These are phyloP conservation scores for Dasyurus viverrinus DNA, from an alignment of 2,113 vertebrate species.

Conservation along the genomic window DNA sequence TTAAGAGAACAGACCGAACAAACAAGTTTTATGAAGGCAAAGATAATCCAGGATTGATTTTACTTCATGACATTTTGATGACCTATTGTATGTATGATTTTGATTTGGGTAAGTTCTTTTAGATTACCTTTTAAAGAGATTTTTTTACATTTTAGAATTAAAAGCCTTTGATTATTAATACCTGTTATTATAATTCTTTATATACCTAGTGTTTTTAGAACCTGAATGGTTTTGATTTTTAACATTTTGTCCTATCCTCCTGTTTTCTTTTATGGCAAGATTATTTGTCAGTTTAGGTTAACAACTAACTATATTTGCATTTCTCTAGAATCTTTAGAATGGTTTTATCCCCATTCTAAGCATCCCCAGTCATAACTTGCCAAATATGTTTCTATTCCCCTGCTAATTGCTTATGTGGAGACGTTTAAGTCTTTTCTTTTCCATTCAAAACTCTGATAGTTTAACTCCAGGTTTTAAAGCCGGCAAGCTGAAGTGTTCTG, in stretches of 20 bases:
- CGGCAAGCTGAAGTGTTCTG: neutral
- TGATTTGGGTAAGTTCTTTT: slow-evolving; percentile 92
- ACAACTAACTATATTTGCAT: neutral
- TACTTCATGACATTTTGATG: slow-evolving; percentile 99
- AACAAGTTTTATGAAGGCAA: slow-evolving; percentile 97
- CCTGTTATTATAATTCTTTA: neutral
- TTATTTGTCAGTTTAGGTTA: neutral
- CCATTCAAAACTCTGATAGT: neutral
- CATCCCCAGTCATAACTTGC: neutral
- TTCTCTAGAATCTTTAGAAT: neutral
- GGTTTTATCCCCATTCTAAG: neutral
- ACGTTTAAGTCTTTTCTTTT: neutral
- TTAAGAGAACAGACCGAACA: slow-evolving; percentile 96
- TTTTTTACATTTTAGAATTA: slow-evolving; percentile 52
- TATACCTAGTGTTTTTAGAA: neutral
- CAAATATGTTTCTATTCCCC: neutral
- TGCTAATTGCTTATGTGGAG: neutral
- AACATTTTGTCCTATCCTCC: neutral
- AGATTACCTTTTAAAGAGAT: slow-evolving; percentile 46
- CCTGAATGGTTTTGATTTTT: neutral
- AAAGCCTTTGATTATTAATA: neutral
- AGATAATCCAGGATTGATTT: slow-evolving; percentile 94
- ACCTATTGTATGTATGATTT: slow-evolving; percentile 99
- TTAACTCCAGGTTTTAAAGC: neutral
- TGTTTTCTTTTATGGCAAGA: neutral